Base-by-base conservation (phyloP, 2,797 vertebrate genomes). In the Amphiprion clarkii region DNA sequence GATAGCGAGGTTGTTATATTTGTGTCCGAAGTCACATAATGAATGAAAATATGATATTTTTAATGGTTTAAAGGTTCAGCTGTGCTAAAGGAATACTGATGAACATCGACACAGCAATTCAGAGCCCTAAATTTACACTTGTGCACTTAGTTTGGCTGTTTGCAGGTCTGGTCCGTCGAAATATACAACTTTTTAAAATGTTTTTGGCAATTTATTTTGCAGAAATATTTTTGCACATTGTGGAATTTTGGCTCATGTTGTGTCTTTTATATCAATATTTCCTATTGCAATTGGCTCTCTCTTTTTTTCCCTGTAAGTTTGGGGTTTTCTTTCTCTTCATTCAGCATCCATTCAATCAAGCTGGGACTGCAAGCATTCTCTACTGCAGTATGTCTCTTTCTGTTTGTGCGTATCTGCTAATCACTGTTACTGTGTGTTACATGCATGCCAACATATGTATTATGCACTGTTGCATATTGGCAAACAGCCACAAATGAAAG, bases 91-190 rank as follows among this genome's bases (percentile, higher is more conserved):
- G 59, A 65, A 57, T 19, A 70, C 17, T 64, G 27, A 51, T 49
- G 40, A 55, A 31, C 44, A 60, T 52, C 21, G 27, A 36, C 63
- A 52, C 25, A 3, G 74, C 66, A 53, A 16, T 44, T 70, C 51
- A 80, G 57, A 71, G 57, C 36, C 46, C 59, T 9, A 73, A 56
- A 80, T 87, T 74, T 69, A 74, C 10, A 55, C 36, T 67, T 54
- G 25, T 12, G 4, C 29, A 8, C 19, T 19, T 8, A 27, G 27
- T 27, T 27, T 51, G 17, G 5, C 27, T 51, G 31, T 33, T 8
- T 7, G 31, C 59, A 17, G 7, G 6, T 9, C 7, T 51, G 49
- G 19, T 23, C 1, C n/a, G 23, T 51, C 8, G 11, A 9, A n/a
- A 51, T 23, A n/a, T n/a, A 5, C 3, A 21, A 23, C n/a, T 23